These are phyloP conservation scores for Smittia aterrima DNA, from an alignment of 2,888 invertebrate species.

Conservation along the genomic window DNA sequence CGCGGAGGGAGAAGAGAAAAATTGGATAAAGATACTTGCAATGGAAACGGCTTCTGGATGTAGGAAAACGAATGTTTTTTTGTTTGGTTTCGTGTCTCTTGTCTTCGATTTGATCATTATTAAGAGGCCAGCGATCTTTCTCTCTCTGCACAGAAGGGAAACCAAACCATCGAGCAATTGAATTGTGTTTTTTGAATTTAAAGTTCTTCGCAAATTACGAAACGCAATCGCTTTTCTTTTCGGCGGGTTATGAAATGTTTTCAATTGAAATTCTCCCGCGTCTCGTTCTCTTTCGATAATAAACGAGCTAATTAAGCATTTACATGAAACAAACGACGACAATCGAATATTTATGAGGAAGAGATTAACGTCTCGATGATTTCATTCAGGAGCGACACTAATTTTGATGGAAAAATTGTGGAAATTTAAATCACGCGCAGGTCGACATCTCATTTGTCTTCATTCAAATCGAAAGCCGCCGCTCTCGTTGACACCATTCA, in stretches of 20 bases:
- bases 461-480: conserved; percentile 11
- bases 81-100: conserved; percentile 8
- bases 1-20: background rate
- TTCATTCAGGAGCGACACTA: too few relatives aligned
- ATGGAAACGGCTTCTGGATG: conserved; percentile 2
- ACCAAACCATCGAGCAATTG: background rate
- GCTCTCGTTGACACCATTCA: background rate
- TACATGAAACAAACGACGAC: background rate
- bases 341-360: background rate
- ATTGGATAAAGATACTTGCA: conserved; percentile 6
- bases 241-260: background rate
- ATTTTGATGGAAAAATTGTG: background rate
- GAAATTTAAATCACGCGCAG: background rate
- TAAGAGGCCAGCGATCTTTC: conserved; percentile 25
- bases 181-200: background rate
- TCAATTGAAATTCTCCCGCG: background rate
- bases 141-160: background rate
- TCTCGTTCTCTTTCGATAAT: background rate
- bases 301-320: conserved; percentile 13
- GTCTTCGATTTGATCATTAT: conserved; percentile 21
- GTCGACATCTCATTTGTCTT: conserved; percentile 9
- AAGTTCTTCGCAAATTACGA: background rate
- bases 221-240: background rate
- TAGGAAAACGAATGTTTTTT: conserved; percentile 15
- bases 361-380: background rate